These are phyloP conservation scores for Colinus virginianus DNA, from an alignment of 2,113 vertebrate genomes.

Conservation along the genomic window DNA sequence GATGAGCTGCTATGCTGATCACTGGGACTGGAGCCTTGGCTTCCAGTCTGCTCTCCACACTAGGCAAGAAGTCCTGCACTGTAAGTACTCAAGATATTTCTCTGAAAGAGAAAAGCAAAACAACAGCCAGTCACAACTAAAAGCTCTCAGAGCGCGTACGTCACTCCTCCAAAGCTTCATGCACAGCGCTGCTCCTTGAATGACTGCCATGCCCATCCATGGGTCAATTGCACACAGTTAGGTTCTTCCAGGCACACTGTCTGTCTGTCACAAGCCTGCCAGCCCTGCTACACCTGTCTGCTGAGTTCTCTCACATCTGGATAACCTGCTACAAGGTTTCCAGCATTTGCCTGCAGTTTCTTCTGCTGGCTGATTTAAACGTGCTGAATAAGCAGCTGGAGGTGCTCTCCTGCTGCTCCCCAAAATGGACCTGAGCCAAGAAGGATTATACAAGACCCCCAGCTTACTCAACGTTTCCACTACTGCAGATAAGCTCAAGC, in stretches of 20 bases:
- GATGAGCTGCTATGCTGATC: not conserved
- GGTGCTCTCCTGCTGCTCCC: not conserved
- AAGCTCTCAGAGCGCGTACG: not conserved
- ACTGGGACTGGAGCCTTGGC: not conserved
- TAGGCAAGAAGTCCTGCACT: not conserved
- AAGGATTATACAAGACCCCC: not conserved
- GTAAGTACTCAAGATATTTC: not conserved
- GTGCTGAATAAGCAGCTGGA: not conserved
- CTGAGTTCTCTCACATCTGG: not conserved
- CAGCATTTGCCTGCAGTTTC: not conserved
- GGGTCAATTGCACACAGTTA: not conserved
- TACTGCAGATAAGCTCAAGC: not conserved
- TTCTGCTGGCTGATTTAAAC: not conserved
- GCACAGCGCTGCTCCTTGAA: not conserved
- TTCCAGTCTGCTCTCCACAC: rapidly evolving
- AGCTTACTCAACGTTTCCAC: not conserved
- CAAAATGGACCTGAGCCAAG: not conserved
- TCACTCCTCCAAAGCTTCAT: not conserved
- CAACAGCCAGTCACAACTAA: not conserved
- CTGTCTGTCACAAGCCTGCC: not conserved
- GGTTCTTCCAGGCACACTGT: not conserved
- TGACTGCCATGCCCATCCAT: not conserved
- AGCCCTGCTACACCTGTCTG: not conserved
- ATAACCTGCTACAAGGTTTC: not conserved
- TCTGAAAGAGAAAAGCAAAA: not conserved